These are phyloP conservation scores for Cyprinodon diabolis DNA, from an alignment of 2,797 vertebrate species.

Conservation along the genomic window DNA sequence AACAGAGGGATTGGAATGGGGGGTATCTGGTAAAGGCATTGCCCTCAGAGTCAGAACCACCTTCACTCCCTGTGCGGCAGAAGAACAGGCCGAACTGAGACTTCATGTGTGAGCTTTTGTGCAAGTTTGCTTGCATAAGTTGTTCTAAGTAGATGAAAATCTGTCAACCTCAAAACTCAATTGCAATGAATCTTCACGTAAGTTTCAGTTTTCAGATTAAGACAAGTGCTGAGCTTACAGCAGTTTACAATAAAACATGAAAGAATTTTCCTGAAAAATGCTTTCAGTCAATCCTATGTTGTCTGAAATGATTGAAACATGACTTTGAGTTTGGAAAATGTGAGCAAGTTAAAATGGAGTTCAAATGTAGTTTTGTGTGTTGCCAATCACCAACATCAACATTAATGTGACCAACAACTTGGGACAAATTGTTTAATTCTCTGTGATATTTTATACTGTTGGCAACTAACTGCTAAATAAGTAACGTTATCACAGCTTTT, in stretches of 20 bases:
- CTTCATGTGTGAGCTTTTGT: slow-evolving; percentile 21
- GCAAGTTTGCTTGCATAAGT: slow-evolving; percentile 12
- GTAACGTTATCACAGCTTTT: not conserved
- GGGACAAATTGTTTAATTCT: slow-evolving; percentile 51
- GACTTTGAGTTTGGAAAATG: slow-evolving; percentile 7
- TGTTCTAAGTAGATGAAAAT: slow-evolving; percentile 11
- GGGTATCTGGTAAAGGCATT: slow-evolving; percentile 89
- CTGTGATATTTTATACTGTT: slow-evolving; percentile 13
- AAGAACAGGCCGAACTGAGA: slow-evolving; percentile 36
- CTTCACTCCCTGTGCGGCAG: slow-evolving; percentile 49
- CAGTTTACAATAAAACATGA: not conserved
- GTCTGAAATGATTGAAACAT: not conserved
- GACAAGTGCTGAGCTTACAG: not conserved
- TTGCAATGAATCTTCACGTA: slow-evolving; percentile 6
- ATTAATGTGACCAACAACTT: slow-evolving; percentile 28
- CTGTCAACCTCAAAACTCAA: not conserved
- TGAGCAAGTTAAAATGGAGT: slow-evolving; percentile 25
- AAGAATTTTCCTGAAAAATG: not conserved
- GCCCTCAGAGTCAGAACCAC: slow-evolving; percentile 75
- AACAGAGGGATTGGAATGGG: not conserved
- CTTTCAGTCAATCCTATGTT: not conserved
- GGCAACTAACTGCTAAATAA: slow-evolving; percentile 12
- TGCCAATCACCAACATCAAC: slow-evolving; percentile 26
- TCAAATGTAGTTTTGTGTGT: slow-evolving; percentile 11
- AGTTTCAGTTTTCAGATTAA: slow-evolving; percentile 11